Percentiles rank a stretch among this genome's conserved stretches.
Evolutionary conservation across 2,113 vertebrate genomes (phyloP).

Genomic region (Meles meles): DNA sequence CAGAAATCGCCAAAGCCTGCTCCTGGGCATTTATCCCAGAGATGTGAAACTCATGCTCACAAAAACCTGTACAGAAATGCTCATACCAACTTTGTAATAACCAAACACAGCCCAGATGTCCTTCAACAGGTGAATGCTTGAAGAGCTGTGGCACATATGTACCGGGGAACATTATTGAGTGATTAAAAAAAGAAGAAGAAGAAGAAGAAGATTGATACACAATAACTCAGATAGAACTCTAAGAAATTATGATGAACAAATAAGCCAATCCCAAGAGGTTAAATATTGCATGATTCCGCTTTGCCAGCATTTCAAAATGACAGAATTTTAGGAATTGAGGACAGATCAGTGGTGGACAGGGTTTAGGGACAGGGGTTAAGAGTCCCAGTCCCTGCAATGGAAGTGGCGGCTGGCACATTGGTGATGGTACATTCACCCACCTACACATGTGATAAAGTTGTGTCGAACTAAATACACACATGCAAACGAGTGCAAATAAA

Average conservation of each 20-base stretch:
- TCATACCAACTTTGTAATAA: background rate
- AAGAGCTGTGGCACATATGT: fast-evolving
- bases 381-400: fast-evolving
- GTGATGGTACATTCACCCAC: background rate
- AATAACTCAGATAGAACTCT: background rate
- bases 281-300: background rate
- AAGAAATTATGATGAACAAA: background rate
- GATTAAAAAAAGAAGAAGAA: background rate
- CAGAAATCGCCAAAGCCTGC: background rate
- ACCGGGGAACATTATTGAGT: background rate
- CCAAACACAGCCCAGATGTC: background rate
- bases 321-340: background rate
- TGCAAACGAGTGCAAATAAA: background rate
- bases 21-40: background rate
- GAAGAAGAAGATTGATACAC: background rate
- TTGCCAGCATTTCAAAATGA: background rate
- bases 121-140: background rate
- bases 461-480: background rate
- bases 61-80: background rate
- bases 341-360: too few relatives aligned
- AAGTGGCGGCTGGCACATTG: fast-evolving
- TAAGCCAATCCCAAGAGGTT: background rate
- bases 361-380: background rate
- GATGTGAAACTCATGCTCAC: background rate
- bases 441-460: background rate